These are phyloP conservation scores for Amiota minor DNA, from an alignment of 2,888 invertebrate species.

Conservation along the genomic window DNA sequence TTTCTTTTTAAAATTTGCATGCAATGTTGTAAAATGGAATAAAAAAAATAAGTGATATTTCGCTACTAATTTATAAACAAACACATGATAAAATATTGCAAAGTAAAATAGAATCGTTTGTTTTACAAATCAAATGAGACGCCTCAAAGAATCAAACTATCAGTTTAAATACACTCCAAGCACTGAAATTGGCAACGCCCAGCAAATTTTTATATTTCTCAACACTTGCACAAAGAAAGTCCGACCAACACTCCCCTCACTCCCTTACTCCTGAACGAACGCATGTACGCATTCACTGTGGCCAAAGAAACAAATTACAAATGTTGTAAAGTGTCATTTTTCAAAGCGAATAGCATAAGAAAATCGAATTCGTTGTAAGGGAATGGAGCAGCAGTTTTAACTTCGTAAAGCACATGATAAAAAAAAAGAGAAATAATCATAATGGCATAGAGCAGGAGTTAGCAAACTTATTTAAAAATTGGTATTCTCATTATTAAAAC, in stretches of 20 bases:
- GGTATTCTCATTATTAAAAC: no score
- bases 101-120: conserved; percentile 44
- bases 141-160: background rate
- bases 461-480: no score
- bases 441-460: conserved; percentile 45
- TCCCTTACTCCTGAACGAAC: background rate
- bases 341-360: conserved; percentile 48
- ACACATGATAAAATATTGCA: no score
- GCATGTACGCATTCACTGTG: conserved; percentile 3
- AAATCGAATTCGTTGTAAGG: background rate
- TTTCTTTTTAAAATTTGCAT: background rate
- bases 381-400: background rate
- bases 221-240: background rate
- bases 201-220: conserved; percentile 1
- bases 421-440: conserved; percentile 59
- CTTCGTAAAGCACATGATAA: conserved; percentile 16
- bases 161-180: no score
- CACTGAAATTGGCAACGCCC: conserved; percentile 15
- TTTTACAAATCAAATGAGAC: conserved; percentile 52
- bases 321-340: conserved; percentile 67
- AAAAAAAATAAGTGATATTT: no score
- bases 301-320: conserved; percentile 61
- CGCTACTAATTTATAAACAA: no score
- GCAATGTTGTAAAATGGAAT: no score
- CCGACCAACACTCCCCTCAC: background rate